These are phyloP conservation scores for Aphidius gifuensis DNA, from an alignment of 1,140 invertebrate genomes.

Conservation along the genomic window DNA sequence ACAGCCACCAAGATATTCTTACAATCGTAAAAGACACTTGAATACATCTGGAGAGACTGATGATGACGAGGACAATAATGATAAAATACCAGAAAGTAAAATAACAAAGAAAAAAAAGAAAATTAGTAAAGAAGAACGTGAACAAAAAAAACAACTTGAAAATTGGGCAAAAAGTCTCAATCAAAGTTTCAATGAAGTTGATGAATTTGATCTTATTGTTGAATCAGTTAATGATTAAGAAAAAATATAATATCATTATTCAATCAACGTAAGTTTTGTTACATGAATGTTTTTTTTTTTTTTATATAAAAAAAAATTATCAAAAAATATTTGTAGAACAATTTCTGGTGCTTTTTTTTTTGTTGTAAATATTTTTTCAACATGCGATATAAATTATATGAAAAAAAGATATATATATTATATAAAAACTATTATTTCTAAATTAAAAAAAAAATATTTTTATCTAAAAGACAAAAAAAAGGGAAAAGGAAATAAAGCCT, in stretches of 20 bases:
- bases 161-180: slow-evolving; percentile 42
- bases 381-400: too few relatives aligned
- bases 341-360: too few relatives aligned
- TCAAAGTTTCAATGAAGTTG: slow-evolving; percentile 42
- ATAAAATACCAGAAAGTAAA: neutral
- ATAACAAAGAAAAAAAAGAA: slow-evolving; percentile 20
- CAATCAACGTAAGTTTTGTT: neutral
- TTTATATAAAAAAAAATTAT: neutral
- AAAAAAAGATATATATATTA: too few relatives aligned
- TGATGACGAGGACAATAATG: slow-evolving; percentile 19
- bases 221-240: neutral
- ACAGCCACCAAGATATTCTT: slow-evolving; percentile 41
- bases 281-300: neutral
- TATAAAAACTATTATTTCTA: too few relatives aligned
- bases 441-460: too few relatives aligned
- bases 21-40: slow-evolving; percentile 36
- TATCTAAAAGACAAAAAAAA: too few relatives aligned
- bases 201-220: slow-evolving; percentile 39
- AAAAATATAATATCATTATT: neutral
- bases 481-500: too few relatives aligned
- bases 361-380: too few relatives aligned
- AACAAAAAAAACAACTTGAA: slow-evolving; percentile 32
- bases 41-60: slow-evolving; percentile 25
- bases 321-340: too few relatives aligned
- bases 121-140: slow-evolving; percentile 31